These are phyloP conservation scores for Lordiphosa andalusiaca DNA, from an alignment of 2,888 invertebrate species.

Conservation along the genomic window DNA sequence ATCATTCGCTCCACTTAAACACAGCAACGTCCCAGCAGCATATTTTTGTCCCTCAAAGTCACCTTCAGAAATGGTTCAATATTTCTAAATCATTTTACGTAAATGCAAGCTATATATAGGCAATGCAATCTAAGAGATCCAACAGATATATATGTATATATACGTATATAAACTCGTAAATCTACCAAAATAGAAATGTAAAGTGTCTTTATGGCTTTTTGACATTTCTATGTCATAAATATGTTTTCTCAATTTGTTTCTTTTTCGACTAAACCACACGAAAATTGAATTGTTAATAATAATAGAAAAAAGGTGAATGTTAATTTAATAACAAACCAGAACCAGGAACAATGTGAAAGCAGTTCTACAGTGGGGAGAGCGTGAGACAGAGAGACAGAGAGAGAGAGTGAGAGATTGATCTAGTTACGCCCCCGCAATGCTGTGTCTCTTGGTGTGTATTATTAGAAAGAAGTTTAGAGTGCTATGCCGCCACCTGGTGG, in stretches of 20 bases:
- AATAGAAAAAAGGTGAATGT: conserved; percentile 46
- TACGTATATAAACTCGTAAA: conserved; percentile 15
- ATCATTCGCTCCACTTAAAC: no score
- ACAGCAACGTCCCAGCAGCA: no score
- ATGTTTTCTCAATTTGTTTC: conserved; percentile 22
- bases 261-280: conserved; percentile 14
- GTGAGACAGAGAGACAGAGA: conserved; percentile 2
- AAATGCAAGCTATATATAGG: conserved; percentile 19
- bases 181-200: conserved; percentile 27
- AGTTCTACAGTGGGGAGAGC: conserved; percentile 4
- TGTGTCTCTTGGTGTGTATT: conserved; percentile 19
- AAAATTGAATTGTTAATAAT: conserved; percentile 16
- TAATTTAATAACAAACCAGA: conserved; percentile 37
- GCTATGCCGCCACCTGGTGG: conserved; percentile 5
- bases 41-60: conserved; percentile 38
- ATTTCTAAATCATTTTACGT: conserved; percentile 37
- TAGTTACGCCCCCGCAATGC: conserved; percentile 64
- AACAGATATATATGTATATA: conserved; percentile 11
- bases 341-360: conserved; percentile 34
- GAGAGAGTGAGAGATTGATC: conserved; percentile 26
- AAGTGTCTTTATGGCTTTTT: conserved; percentile 26
- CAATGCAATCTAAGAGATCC: not conserved
- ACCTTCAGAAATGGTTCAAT: conserved; percentile 55
- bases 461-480: conserved; percentile 38
- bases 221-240: conserved; percentile 70